Base-by-base conservation (phyloP, 2,113 vertebrate species). In the Vicugna pacos region DNA sequence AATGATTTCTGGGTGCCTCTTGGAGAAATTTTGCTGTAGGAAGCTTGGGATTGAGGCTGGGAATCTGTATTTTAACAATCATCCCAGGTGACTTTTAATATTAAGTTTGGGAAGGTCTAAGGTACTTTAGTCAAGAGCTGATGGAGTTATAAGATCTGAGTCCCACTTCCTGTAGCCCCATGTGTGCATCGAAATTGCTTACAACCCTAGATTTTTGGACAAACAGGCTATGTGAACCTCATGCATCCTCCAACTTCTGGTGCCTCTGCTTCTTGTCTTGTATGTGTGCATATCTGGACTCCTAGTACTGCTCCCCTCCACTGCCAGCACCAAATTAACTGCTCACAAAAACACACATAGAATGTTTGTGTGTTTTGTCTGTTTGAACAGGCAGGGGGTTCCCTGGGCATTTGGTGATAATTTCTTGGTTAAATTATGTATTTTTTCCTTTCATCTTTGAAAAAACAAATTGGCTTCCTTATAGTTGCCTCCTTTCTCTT, bases 351-450 rank as follows among this genome's bases (percentile, higher is more conserved):
- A n/a, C 50, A 91, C 62, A 92, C 48, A 72, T 24, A 86, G 46
- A 96, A 84, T 10, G 87, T 75, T 54, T 28, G 95, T 72, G 69
- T 97, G 97, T 80, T 85, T 72, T 7, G 58, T 98, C 95, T 93
- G 52, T 64, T 65, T 94, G 75, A 80, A 70, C 24, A 96, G 82
- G 79, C 62, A 65, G 92, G 93, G 96, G 81, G 93, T 97, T 98
- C 80, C 96, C 96, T 97, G 98, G 92, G 50, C 10, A 54, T 93
- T 94, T 97, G 96, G 94, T 97, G 96, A 98, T 98, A 98, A 98
- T 98, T 98, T 98, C 91, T 97, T 97, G 92, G 92, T 97, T 98
- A 98, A 98, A 98, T 96, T 97, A 75, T 97, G 95, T 96, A 50
- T 86, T 2, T 54, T 92, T 96, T 76, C 76, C 85, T 96, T 94